Base-by-base conservation (phyloP, 2,113 vertebrate genomes). In the Acinonyx jubatus region DNA sequence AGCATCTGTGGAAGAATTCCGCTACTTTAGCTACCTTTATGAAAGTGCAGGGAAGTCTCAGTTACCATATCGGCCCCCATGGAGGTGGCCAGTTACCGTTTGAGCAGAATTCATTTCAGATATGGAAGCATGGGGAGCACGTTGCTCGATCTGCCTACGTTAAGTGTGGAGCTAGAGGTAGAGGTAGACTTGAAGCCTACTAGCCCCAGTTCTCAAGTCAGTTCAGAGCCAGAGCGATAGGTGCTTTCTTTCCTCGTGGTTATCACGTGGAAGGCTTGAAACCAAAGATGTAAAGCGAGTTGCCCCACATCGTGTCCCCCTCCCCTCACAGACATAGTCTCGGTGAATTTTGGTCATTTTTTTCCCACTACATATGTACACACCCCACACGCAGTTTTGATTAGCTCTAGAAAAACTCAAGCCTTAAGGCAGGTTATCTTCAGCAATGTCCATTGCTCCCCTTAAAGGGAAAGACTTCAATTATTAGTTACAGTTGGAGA, bases 401-500 rank as follows among this genome's bases (percentile, higher is more conserved):
- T 93, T 89, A 68, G 8, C 33, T 84, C 61, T 80, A 79, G 0
- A 69, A 94, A 48, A 38, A 33, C 91, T 95, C 57, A 65, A 83
- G n/a, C 81, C 31, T 89, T 73, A 88, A 83, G 55, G 65, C 61
- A 81, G 88, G 61, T 83, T 79, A 89, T 89, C 41, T 29, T 89
- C 33, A 83, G 50, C 57, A 92, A 69, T 81, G 50, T 57, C 52
- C 13, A 41, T 31, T 78, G 48, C 61, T 96, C 14, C 19, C 12
- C 79, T 96, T 95, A 95, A 96, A 45, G 33, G 95, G 19, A 78
- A 88, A 48, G 29, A 73, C 25, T 57, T 21, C 85, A 55, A 74
- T 87, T 87, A 48, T 63, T 86, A 81, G 16, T 76, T 1, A 12
- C 66, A 96, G 76, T 69, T 89, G 92, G 50, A 71, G 57, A 97